A percentile compares a stretch with the other conserved stretches of the same genome.
Conservation (phyloP, 2,797 vertebrate species). For the Rhincodon typus region DNA sequence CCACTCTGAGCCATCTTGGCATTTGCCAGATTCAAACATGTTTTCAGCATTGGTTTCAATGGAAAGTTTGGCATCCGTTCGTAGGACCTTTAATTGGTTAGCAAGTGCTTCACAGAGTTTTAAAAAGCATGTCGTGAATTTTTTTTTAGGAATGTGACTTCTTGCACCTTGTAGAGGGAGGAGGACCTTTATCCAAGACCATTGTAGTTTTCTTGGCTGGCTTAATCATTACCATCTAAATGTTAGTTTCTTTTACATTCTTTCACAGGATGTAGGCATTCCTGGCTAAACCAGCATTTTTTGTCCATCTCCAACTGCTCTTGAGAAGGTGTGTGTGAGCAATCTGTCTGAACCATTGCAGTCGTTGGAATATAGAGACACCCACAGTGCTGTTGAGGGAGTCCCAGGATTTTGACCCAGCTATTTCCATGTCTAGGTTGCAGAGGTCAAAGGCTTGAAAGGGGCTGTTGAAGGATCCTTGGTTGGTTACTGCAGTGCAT, state of each 20-base stretch:
- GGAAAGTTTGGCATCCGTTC: neutral
- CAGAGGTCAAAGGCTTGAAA: neutral
- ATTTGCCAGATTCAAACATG: neutral
- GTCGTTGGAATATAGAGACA: no score
- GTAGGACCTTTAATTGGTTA: neutral
- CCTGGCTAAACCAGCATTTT: no score
- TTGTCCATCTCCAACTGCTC: no score
- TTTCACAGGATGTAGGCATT: no score
- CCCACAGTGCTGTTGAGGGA: no score
- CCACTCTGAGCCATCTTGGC: neutral
- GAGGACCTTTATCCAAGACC: neutral
- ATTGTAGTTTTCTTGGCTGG: neutral
- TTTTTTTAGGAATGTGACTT: neutral
- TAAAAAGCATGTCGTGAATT: neutral
- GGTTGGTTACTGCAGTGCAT: neutral
- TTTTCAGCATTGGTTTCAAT: neutral
- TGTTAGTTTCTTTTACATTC: no score
- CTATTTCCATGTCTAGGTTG: neutral
- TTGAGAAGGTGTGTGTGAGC: no score
- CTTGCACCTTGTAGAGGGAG: neutral
- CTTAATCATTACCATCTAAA: neutral
- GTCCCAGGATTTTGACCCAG: no score
- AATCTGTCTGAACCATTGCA: no score
- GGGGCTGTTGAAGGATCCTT: neutral
- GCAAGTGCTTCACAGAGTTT: neutral